Evolutionary conservation across 1,140 invertebrate genomes (phyloP), one percentile per base, ranked within the genome.

Genomic region (Aphelenchoides avenae): DNA sequence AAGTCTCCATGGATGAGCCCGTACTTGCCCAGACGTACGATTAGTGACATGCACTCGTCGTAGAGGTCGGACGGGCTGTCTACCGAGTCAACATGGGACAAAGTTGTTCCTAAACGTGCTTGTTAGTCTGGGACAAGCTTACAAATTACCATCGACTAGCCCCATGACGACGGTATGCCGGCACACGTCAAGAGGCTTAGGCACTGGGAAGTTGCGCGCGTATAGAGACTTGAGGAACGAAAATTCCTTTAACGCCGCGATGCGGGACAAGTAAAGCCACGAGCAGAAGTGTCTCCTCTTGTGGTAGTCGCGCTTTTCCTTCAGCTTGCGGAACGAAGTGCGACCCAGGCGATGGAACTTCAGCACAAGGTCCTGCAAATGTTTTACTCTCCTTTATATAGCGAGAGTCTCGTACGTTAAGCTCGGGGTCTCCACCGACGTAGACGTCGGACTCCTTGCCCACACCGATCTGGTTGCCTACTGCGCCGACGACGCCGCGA

Each of bases 1-100:
- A 96, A 97, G 82, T 99, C 94, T 2, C 92, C 89, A 79, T 99
- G 94, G 71, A 99, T 97, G 1, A 99, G 87, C 0, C 95, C 94
- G 52, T 71, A 76, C 79, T 91, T 88, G 22, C 86, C 94, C 30
- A 99, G 81, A 56, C 84, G 84, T 0, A 96, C 85, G 52, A 98
- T 89, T 3, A 99, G 80, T 70, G 89, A 84, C 93, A 99, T 98
- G 54, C 96, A 82, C 67, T 66, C 87, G 71, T 94, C 89, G 75
- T 96, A 98, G 0, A 97, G 80, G 9, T 77, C 80, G 68, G 86
- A 87, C 0, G 87, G 82, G 77, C 94, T 84, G 3, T 84, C 79
- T 2, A 94, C 80, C 74, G 88, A 83, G 52, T 85, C 82, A 7
- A 96, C 84, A 73, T 90, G 87, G 70, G 86, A 90, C 77, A 85